Evolutionary conservation across 1,140 invertebrate species (phyloP), one percentile per base, ranked within the genome.

Genomic region (Triops cancriformis): DNA sequence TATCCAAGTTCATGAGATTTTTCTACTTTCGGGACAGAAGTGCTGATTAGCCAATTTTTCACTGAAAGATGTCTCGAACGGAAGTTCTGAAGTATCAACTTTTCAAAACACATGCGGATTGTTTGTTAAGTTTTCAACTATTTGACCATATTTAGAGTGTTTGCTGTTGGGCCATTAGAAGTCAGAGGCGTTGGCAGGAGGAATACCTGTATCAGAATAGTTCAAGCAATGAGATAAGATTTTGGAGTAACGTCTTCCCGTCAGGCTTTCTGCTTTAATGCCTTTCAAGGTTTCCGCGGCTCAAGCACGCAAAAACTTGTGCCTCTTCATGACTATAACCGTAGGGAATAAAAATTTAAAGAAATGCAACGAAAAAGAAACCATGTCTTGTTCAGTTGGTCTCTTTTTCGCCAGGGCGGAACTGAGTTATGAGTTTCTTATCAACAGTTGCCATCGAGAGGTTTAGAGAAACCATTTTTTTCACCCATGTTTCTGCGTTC

Each of bases 101-200:
- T 37, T 2, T 37, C 31, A 37, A 37, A 37, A 37, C 31, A 37
- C 31, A 37, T 4, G 31, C n/a, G 31, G 31, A 2, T 37, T 37
- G 31, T 37, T 37, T 37, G 31, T 7, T 4, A 7, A 64, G 14
- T 14, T n/a, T n/a, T 64, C 23, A 64, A 64, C 10, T 64, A n/a
- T 64, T 64, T 64, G 51, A 45, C 51, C 51, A 64, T 64, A 64
- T 64, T 64, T n/a, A 37, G 31, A 23, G 51, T 64, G 51, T 64
- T 64, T 23, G 51, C 10, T n/a, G 51, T 64, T 9, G 51, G 51
- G 6, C 23, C 51, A 64, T 64, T 64, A 64, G 51, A 64, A 64
- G 0, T n/a, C 51, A 18, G n/a, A 23, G 51, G 51, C 51, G 51
- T 64, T 64, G 51, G 14, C 31, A 64, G 51, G 51, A 4, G 51